Evolutionary conservation across 2,113 vertebrate genomes (phyloP), one percentile per base, ranked within the genome.

Genomic region (Motacilla alba): DNA sequence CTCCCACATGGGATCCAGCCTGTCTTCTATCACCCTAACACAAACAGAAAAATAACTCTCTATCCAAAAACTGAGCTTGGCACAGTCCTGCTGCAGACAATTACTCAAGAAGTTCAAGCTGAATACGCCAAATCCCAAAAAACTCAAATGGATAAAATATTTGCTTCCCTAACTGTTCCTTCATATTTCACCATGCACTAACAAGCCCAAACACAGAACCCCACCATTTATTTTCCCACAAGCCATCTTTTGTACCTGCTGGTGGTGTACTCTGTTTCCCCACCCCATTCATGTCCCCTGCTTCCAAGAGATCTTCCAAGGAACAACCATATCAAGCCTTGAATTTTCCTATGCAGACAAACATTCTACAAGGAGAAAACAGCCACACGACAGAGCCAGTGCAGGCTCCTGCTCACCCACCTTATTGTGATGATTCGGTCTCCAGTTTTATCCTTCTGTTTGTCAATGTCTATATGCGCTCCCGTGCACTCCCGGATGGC

Each of bases 381-480:
- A 6, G 10, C 22, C 59, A 11, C 2, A 26, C 11, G n/a, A 86
- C 6, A 0, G 2, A 66, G 50, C 23, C 15, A 15, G 26, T 3
- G 22, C 3, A 47, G 69, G 23, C 23, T 39, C 37, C 23, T 8
- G 27, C 94, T 96, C 98, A 99, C 99, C 99, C 98, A 99, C 99
- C 99, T 99, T 96, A 99, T 99, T 4, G 99, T 99, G 98, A 99
- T 99, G 97, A 99, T 99, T 96, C 99, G 98, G 93, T 99, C 99
- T 93, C 99, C 99, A 22, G 99, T 99, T 97, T 99, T 99, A 98
- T 99, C 99, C 95, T 99, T 99, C 97, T 99, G 99, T 87, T 99
- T 99, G 98, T 99, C 99, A 28, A 99, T 99, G 64, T 99, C 99
- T 95, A 99, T 99, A 94, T 99, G 99, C 4, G 99, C 99, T 81